phyloP scores from a whole-genome alignment of 1,140 invertebrate genomes.

The Trachymyrmex cornetzi region DNA sequence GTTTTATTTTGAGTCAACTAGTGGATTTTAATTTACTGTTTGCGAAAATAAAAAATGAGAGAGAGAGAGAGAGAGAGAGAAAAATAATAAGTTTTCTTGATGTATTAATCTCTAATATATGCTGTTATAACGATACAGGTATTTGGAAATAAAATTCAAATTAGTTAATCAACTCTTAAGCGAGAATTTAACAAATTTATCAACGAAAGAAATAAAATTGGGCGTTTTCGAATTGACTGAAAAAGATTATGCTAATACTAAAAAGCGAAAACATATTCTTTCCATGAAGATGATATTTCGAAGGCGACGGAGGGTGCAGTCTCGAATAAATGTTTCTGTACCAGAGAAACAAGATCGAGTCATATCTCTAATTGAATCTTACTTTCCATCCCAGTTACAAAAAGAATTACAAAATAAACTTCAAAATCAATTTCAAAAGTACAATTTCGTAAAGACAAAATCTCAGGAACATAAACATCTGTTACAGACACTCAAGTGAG shows the following conservation, averaged over 20 bases:
- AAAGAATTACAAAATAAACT: slow-evolving; percentile 7
- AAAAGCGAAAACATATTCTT: not conserved
- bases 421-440: not conserved
- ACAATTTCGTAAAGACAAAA: not conserved
- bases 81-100: too few species aligned
- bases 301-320: not conserved
- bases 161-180: slow-evolving; percentile 30
- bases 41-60: too few species aligned
- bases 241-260: not conserved
- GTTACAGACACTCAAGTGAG: slow-evolving; percentile 41
- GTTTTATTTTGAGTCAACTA: too few species aligned
- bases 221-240: not conserved
- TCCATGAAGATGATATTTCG: not conserved
- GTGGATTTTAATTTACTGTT: too few species aligned
- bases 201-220: not conserved
- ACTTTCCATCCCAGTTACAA: not conserved
- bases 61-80: too few species aligned
- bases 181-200: not conserved
- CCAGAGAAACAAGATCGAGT: not conserved
- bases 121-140: slow-evolving; percentile 24
- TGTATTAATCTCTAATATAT: not conserved
- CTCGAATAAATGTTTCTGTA: not conserved
- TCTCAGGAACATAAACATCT: not conserved
- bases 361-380: not conserved
- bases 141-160: slow-evolving; percentile 37